phyloP scores from a whole-genome alignment of 2,797 vertebrate genomes.

The Zenarchopterus dispar region DNA sequence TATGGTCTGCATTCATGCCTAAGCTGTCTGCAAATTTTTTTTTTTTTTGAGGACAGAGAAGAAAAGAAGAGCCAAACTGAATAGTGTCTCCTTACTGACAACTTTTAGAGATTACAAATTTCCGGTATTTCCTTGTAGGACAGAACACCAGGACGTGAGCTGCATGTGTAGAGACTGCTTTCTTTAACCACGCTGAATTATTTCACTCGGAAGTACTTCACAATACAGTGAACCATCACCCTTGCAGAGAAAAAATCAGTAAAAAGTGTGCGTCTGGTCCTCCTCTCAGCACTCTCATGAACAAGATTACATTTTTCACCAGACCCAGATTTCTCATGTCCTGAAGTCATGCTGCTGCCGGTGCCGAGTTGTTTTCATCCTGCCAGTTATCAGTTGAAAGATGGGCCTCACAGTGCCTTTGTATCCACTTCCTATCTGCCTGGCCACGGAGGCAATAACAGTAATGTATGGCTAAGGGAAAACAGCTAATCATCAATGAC shows the following conservation, averaged over 20 bases:
- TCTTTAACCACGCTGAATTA: constrained; percentile 32
- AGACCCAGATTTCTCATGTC: constrained; percentile 74
- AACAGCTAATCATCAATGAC: constrained; percentile 87
- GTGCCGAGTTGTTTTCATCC: constrained; percentile 79
- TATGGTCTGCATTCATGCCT: constrained; percentile 56
- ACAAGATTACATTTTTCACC: constrained; percentile 73
- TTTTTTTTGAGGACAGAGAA: constrained; percentile 35
- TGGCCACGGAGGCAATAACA: constrained; percentile 81
- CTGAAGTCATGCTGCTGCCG: constrained; percentile 63
- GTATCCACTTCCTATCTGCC: constrained; percentile 82
- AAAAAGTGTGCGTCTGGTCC: constrained; percentile 33
- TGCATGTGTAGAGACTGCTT: constrained; percentile 36
- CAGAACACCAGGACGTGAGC: constrained; percentile 44
- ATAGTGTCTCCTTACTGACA: constrained; percentile 37
- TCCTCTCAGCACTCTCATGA: constrained; percentile 58
- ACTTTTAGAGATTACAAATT: constrained; percentile 56
- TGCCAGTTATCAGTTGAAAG: constrained; percentile 82
- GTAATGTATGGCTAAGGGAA: constrained; percentile 86
- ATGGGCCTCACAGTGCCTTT: constrained; percentile 80
- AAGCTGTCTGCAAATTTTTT: constrained; percentile 56
- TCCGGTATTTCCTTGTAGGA: constrained; percentile 46
- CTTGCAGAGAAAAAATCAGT: constrained; percentile 32
- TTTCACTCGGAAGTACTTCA: constrained; percentile 40
- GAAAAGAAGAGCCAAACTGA: constrained; percentile 27
- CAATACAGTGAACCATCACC: constrained; percentile 32